Conservation (phyloP, 2,797 vertebrate genomes). For the Brachymystax lenok region DNA sequence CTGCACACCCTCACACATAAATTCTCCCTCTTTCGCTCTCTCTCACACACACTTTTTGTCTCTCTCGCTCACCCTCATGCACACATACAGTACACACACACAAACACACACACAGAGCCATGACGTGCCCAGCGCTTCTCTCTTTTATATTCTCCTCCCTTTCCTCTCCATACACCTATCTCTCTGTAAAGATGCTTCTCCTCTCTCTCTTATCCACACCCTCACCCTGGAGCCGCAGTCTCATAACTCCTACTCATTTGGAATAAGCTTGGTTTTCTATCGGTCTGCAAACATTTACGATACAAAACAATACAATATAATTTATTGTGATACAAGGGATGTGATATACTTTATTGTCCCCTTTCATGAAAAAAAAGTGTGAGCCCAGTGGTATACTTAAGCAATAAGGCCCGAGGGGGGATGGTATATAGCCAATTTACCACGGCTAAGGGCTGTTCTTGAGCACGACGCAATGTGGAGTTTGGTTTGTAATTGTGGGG, state of each 20-base stretch:
- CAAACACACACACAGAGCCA: background rate
- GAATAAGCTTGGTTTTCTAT: background rate
- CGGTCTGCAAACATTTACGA: background rate
- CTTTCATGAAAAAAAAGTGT: background rate
- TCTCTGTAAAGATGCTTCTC: background rate
- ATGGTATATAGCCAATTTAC: too few species aligned
- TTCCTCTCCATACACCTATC: background rate
- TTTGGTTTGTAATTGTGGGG: too few species aligned
- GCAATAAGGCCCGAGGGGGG: too few species aligned
- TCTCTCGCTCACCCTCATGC: constrained; percentile 7
- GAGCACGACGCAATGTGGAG: too few species aligned
- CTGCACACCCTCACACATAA: background rate
- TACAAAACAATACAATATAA: background rate
- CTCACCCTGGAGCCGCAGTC: background rate
- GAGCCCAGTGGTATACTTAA: too few species aligned
- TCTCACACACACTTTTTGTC: background rate
- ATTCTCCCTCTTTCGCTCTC: background rate
- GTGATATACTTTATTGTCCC: background rate
- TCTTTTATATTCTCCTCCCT: background rate
- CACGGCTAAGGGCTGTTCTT: too few species aligned
- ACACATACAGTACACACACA: background rate
- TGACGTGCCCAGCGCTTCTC: background rate
- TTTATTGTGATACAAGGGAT: background rate
- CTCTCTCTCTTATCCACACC: background rate
- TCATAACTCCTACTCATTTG: background rate